Evolutionary conservation across 2,888 invertebrate species (phyloP), one percentile per base, ranked within the genome.

Genomic region (Eupithecia subumbrata): DNA sequence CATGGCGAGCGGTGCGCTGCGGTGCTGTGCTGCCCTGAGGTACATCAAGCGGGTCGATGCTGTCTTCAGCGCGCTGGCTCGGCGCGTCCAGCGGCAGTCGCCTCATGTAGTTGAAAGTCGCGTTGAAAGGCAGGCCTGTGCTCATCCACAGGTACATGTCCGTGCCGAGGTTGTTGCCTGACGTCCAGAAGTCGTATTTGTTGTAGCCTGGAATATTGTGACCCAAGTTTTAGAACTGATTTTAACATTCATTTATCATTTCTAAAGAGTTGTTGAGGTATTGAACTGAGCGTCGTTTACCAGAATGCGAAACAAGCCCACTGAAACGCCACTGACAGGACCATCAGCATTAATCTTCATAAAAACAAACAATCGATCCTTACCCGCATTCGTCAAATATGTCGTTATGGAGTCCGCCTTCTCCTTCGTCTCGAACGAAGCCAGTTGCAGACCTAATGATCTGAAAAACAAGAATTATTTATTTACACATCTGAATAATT

Each of bases 121-220:
- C 97, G 90, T 98, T 98, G 93, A 98, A 97, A 52, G 98, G 97
- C 77, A 97, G 92, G 18, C 98, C 98, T 52, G 97, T 97, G 89
- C 97, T 98, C 98, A 98, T 97, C 98, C 98, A 98, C 76, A 98
- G 94, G 91, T 97, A 97, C 97, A 97, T 98, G 86, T 97, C 97
- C 22, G 98, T 97, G 52, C 98, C 98, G 76, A 98, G 94, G 84
- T 97, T 97, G 91, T 98, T 98, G 78, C 98, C 98, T 76, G 98
- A 98, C 85, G 98, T 98, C 98, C 98, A 98, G 91, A 97, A 98
- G 88, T 98, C 97, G 85, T 97, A 97, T 87, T 97, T 97, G 82
- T 96, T 97, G 90, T 97, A 97, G 7, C 96, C 96, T 96, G 89
- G 37, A 82, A 84, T 25, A 40, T 60, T 60, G 5, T 14, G 25